A percentile compares a stretch with the other conserved stretches of the same genome.
These are phyloP conservation scores for Leucozona laternaria DNA, from an alignment of 2,888 invertebrate species.

Conservation along the genomic window DNA sequence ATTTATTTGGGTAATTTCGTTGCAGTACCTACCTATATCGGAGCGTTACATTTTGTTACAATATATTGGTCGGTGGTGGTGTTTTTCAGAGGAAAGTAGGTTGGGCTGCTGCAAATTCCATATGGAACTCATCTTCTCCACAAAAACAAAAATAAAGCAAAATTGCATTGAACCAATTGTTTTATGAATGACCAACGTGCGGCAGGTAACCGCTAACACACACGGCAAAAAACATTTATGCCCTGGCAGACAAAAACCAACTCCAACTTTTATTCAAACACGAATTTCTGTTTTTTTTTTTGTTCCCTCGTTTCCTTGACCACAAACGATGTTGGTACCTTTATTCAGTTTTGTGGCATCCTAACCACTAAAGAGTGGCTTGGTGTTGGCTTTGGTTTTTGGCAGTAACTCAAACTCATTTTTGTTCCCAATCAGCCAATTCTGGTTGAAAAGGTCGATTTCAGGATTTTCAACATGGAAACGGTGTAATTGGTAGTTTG, in stretches of 20 bases:
- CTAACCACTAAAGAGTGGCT: slow-evolving; percentile 67
- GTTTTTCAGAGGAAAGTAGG: slow-evolving; percentile 46
- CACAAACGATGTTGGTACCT: slow-evolving; percentile 61
- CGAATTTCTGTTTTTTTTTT: slow-evolving; percentile 48
- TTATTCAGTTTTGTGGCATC: slow-evolving; percentile 51
- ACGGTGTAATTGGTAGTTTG: neutral
- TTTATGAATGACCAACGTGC: slow-evolving; percentile 49
- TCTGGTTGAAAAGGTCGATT: slow-evolving; percentile 38
- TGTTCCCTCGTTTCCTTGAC: slow-evolving; percentile 16
- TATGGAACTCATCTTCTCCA: slow-evolving; percentile 32
- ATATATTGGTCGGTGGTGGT: slow-evolving; percentile 7
- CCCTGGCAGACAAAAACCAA: slow-evolving; percentile 40
- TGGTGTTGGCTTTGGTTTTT: slow-evolving; percentile 40
- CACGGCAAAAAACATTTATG: slow-evolving; percentile 24
- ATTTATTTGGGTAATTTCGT: slow-evolving; percentile 68
- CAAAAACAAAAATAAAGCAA: slow-evolving; percentile 6
- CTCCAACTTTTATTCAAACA: slow-evolving; percentile 57
- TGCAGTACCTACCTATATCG: slow-evolving; percentile 19
- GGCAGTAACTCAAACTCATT: slow-evolving; percentile 57
- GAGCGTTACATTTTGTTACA: slow-evolving; percentile 24
- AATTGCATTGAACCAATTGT: slow-evolving; percentile 56
- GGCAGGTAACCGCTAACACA: slow-evolving; percentile 42
- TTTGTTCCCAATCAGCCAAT: slow-evolving; percentile 26
- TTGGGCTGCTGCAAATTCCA: slow-evolving; percentile 26
- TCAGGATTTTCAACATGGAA: neutral